These are phyloP conservation scores for Eupithecia exiguata DNA, from an alignment of 2,888 invertebrate species.

Conservation along the genomic window DNA sequence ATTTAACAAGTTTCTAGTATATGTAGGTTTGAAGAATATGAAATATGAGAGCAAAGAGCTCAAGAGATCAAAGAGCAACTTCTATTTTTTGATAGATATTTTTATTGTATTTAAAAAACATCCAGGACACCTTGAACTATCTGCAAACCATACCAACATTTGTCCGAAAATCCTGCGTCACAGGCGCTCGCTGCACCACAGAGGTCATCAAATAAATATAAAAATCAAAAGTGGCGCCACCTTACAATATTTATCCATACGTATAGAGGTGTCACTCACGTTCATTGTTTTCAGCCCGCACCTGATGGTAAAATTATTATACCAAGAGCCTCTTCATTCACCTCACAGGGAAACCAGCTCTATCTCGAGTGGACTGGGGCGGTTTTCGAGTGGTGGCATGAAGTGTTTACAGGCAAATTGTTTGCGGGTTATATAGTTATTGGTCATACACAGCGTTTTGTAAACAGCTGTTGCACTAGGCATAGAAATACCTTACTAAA, in stretches of 20 bases:
- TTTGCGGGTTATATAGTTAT: slow-evolving; percentile 37
- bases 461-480: slow-evolving; percentile 6
- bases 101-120: too few species aligned
- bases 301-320: slow-evolving; percentile 25
- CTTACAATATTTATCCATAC: background rate
- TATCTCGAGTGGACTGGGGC: slow-evolving; percentile 5
- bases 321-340: slow-evolving; percentile 15
- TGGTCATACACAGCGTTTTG: slow-evolving; percentile 14
- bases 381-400: slow-evolving; percentile 21
- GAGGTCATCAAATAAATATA: background rate
- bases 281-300: slow-evolving; percentile 29
- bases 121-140: too few species aligned
- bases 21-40: too few species aligned
- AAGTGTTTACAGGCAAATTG: slow-evolving; percentile 37
- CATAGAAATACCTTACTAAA: background rate
- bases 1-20: too few species aligned
- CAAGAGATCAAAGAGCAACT: too few species aligned
- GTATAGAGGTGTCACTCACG: slow-evolving; percentile 25
- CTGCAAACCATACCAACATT: too few species aligned
- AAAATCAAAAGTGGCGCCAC: background rate
- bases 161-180: too few species aligned
- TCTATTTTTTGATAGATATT: too few species aligned
- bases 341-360: slow-evolving; percentile 13
- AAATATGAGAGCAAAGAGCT: too few species aligned
- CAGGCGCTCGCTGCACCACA: too few species aligned